These are phyloP conservation scores for Aphelinus certus DNA, from an alignment of 1,140 invertebrate species.

Conservation along the genomic window DNA sequence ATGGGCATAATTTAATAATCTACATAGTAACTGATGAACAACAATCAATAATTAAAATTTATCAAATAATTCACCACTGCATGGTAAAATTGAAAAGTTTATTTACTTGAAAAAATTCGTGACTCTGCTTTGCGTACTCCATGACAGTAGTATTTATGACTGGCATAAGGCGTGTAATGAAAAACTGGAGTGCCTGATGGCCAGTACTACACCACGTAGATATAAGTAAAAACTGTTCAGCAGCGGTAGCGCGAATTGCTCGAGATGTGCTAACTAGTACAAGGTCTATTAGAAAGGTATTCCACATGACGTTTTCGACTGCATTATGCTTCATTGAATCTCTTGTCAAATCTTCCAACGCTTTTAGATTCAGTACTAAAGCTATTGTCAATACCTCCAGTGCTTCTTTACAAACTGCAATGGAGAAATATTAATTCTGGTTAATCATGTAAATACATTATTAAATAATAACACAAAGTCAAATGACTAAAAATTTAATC, in stretches of 20 bases:
- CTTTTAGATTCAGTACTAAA: conserved; percentile 84
- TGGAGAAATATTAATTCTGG: background rate
- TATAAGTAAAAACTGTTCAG: conserved; percentile 86
- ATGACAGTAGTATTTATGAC: conserved; percentile 79
- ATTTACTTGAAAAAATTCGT: conserved; percentile 79
- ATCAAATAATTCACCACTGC: background rate
- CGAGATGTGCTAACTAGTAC: conserved; percentile 82
- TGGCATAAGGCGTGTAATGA: conserved; percentile 81
- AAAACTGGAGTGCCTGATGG: conserved; percentile 73
- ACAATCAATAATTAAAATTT: conserved; percentile 22
- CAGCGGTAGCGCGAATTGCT: conserved; percentile 77
- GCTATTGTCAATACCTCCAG: conserved; percentile 88
- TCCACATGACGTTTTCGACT: conserved; percentile 81
- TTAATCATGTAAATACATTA: background rate
- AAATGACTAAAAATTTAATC: no score
- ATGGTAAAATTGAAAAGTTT: conserved; percentile 2
- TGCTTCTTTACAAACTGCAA: conserved; percentile 86
- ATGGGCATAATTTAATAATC: conserved; percentile 80
- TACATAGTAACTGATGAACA: conserved; percentile 75
- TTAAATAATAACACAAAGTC: background rate
- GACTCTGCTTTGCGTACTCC: conserved; percentile 81
- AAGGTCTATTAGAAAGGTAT: conserved; percentile 88
- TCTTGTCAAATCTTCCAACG: conserved; percentile 80
- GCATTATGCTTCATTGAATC: conserved; percentile 44
- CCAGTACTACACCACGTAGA: conserved; percentile 74